These are phyloP conservation scores for Calonectris borealis DNA, from an alignment of 2,113 vertebrate species.

Conservation along the genomic window DNA sequence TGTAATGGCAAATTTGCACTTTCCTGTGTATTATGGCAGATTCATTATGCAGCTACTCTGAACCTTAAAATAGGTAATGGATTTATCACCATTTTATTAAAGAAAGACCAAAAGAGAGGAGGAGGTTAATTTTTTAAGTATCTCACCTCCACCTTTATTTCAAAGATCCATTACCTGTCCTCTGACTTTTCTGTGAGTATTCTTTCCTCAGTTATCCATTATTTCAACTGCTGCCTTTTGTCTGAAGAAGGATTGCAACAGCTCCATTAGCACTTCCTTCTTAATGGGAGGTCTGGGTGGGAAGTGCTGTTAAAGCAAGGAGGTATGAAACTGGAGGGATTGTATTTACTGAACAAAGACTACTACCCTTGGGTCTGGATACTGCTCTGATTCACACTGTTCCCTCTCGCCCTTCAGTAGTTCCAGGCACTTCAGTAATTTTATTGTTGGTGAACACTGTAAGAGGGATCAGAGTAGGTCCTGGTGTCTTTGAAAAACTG, in stretches of 20 bases:
- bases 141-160: not conserved
- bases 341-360: slow-evolving; percentile 12
- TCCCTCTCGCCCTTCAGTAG: not conserved
- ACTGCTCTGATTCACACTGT: not conserved
- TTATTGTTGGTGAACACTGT: not conserved
- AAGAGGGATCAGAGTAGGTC: not conserved
- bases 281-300: not conserved
- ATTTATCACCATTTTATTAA: slow-evolving; percentile 32
- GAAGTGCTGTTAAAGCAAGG: not conserved
- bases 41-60: slow-evolving; percentile 5
- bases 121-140: slow-evolving; percentile 14
- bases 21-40: not conserved
- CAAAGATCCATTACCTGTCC: slow-evolving; percentile 4
- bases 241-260: not conserved
- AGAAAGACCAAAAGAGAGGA: not conserved
- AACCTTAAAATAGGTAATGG: slow-evolving; percentile 13
- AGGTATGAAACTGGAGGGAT: not conserved
- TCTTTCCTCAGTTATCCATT: not conserved
- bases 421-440: not conserved
- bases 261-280: slow-evolving; percentile 10
- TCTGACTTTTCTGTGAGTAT: not conserved
- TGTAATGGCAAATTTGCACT: not conserved
- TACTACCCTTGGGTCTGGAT: not conserved
- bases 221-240: not conserved
- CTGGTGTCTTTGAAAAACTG: not conserved